phyloP scores from a whole-genome alignment of 2,888 invertebrate species.

The Lagria hirta region DNA sequence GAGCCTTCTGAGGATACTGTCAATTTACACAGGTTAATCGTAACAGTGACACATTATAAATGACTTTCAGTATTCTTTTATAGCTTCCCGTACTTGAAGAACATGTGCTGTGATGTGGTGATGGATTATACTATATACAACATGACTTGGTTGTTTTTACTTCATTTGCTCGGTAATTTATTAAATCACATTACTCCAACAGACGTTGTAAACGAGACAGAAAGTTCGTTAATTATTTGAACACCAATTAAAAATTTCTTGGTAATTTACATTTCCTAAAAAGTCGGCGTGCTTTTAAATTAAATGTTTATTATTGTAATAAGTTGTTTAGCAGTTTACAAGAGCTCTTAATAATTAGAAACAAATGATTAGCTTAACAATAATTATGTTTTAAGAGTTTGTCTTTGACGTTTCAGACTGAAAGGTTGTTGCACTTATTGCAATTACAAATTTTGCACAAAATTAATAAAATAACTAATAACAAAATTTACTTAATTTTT shows the following conservation, averaged over 20 bases:
- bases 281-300: no score
- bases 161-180: slow-evolving; percentile 30
- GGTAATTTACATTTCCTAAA: slow-evolving; percentile 1
- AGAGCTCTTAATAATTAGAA: no score
- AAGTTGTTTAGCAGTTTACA: no score
- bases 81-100: slow-evolving; percentile 20
- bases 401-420: no score
- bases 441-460: no score
- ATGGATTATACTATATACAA: slow-evolving; percentile 29
- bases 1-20: not conserved
- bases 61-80: slow-evolving; percentile 23
- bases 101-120: slow-evolving; percentile 28
- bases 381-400: no score
- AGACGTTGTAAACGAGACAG: slow-evolving; percentile 21
- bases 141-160: slow-evolving; percentile 26
- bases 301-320: no score
- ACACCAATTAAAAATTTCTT: slow-evolving; percentile 11
- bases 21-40: slow-evolving; percentile 21
- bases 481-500: no score
- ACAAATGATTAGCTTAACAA: no score
- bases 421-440: no score
- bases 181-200: slow-evolving; percentile 28
- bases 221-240: slow-evolving; percentile 25
- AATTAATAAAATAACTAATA: no score
- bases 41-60: slow-evolving; percentile 17